phyloP scores from a whole-genome alignment of 2,113 vertebrate species.

The Gallinago jamesoni region DNA sequence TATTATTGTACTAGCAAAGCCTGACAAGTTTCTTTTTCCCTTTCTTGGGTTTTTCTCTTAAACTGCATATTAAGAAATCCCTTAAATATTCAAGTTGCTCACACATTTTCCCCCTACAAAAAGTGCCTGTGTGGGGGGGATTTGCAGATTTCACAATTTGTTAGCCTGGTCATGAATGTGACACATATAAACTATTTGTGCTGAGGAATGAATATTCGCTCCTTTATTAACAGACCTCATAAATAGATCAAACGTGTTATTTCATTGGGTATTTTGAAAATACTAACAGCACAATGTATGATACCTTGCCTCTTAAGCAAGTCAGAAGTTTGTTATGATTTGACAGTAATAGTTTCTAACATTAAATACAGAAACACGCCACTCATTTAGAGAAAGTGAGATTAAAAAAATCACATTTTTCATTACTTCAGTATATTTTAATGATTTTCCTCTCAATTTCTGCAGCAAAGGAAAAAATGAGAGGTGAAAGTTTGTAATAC shows the following conservation, averaged over 20 bases:
- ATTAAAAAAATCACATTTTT: not conserved
- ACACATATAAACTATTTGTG: not conserved
- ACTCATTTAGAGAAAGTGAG: not conserved
- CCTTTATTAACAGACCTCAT: not conserved
- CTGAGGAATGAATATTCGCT: not conserved
- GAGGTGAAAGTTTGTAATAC: not conserved
- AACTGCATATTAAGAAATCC: not conserved
- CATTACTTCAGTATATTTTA: not conserved
- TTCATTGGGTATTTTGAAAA: not conserved
- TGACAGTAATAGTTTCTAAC: not conserved
- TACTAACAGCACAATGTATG: not conserved
- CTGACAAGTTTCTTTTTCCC: not conserved
- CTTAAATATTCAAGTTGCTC: not conserved
- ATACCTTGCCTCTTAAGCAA: not conserved
- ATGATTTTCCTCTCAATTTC: not conserved
- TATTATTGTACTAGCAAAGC: not conserved
- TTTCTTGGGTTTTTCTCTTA: not conserved
- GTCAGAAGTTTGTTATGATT: not conserved
- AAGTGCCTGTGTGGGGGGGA: fast-evolving
- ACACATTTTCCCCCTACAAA: not conserved
- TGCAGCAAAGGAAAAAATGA: not conserved
- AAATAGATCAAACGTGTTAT: not conserved
- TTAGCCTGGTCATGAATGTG: not conserved
- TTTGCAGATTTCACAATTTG: not conserved
- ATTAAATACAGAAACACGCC: not conserved